phyloP scores from a whole-genome alignment of 2,888 invertebrate genomes.

The Callinectes sapidus region DNA sequence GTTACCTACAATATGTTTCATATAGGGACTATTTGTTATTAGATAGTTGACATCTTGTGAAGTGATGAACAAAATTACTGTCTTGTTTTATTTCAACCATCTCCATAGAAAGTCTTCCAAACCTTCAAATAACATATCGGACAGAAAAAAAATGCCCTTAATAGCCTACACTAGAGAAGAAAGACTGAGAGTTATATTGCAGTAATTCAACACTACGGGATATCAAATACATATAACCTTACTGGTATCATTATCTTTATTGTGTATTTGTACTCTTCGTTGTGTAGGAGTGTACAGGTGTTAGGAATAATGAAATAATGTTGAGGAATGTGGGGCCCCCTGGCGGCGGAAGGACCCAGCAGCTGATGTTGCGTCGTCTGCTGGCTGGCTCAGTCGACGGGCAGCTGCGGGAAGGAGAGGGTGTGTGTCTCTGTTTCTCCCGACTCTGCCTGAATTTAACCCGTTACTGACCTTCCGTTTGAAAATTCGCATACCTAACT shows the following conservation, averaged over 20 bases:
- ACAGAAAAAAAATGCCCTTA: too few relatives aligned
- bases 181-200: neutral
- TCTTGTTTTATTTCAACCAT: too few relatives aligned
- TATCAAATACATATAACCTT: neutral
- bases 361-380: slow-evolving; percentile 66
- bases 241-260: neutral
- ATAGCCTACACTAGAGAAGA: too few relatives aligned
- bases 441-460: neutral
- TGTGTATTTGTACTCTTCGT: neutral
- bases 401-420: slow-evolving; percentile 34
- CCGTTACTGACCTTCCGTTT: neutral
- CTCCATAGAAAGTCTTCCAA: too few relatives aligned
- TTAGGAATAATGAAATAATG: neutral
- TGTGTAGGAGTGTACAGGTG: neutral
- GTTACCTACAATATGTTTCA: too few relatives aligned
- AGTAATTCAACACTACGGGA: neutral
- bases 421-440: neutral
- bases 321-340: slow-evolving; percentile 23
- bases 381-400: slow-evolving; percentile 60
- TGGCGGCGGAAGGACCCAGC: slow-evolving; percentile 57
- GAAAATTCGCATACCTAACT: neutral
- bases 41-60: too few relatives aligned
- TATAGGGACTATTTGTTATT: too few relatives aligned
- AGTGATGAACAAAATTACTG: too few relatives aligned
- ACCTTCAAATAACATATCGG: too few relatives aligned